A percentile compares a stretch with the other conserved stretches of the same genome.
phyloP scores from a whole-genome alignment of 1,140 invertebrate species.

The Neodiprion lecontei region DNA sequence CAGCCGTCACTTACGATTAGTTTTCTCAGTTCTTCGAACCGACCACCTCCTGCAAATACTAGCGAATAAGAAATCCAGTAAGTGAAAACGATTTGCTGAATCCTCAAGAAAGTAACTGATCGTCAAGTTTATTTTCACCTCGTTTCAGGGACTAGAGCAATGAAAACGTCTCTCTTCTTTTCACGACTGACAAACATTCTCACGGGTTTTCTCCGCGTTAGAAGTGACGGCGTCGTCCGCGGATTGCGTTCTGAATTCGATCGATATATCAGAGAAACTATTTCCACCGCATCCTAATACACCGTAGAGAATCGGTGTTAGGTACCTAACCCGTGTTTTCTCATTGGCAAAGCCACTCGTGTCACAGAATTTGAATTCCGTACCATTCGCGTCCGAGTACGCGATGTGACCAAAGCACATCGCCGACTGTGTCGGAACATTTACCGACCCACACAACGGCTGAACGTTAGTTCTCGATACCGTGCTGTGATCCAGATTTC shows the following conservation, averaged over 20 bases:
- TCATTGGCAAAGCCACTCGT: neutral
- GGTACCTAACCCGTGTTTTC: neutral
- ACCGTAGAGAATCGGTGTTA: neutral
- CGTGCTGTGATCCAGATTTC: neutral
- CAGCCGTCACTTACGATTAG: too few species aligned
- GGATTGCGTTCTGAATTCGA: slow-evolving; percentile 1
- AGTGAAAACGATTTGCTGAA: too few species aligned
- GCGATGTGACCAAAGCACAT: neutral
- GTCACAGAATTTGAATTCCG: neutral
- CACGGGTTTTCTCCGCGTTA: neutral
- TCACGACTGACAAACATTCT: neutral
- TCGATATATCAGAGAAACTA: neutral
- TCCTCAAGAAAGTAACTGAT: too few species aligned
- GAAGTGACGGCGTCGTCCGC: neutral
- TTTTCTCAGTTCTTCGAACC: too few species aligned
- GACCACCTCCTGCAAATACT: too few species aligned
- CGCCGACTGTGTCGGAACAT: too few species aligned
- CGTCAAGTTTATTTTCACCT: too few species aligned
- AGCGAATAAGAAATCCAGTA: too few species aligned
- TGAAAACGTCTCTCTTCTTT: too few species aligned
- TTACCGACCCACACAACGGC: too few species aligned
- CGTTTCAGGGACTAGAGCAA: too few species aligned
- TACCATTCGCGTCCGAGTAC: neutral
- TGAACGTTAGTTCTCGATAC: too few species aligned
- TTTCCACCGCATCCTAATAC: neutral